Percentiles rank a stretch among this genome's conserved stretches.
phyloP scores from a whole-genome alignment of 2,113 vertebrate species.

The Puffinus mauretanicus region DNA sequence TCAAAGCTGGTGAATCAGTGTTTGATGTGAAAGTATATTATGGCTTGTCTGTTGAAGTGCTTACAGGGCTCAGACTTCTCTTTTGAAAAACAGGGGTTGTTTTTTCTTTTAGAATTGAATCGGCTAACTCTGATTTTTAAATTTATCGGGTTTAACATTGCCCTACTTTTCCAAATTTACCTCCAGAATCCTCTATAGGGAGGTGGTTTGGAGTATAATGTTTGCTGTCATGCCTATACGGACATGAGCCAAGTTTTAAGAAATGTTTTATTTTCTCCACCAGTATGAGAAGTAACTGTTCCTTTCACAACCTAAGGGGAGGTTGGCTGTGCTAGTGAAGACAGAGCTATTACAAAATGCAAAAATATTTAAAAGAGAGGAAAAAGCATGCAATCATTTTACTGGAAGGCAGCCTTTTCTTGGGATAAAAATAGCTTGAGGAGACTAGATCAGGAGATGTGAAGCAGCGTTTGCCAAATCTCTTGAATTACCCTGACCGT shows the following conservation, averaged over 20 bases:
- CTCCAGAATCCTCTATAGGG: neutral
- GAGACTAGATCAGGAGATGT: neutral
- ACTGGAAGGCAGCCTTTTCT: neutral
- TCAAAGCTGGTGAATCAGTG: conserved; percentile 21
- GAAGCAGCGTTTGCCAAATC: neutral
- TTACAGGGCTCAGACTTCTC: neutral
- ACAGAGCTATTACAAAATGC: neutral
- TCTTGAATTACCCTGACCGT: fast-evolving
- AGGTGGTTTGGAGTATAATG: neutral
- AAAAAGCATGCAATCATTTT: neutral
- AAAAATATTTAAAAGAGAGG: neutral
- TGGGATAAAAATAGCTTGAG: neutral
- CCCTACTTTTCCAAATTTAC: neutral
- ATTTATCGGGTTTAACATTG: neutral
- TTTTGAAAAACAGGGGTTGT: neutral
- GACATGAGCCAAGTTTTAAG: neutral
- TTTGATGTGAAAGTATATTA: conserved; percentile 10
- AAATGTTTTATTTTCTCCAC: neutral
- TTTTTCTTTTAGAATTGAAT: neutral
- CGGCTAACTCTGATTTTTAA: neutral
- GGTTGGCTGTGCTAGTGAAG: neutral
- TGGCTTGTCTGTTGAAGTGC: neutral
- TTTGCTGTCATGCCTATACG: neutral
- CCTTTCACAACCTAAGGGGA: neutral
- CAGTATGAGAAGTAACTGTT: neutral